Conservation (phyloP, 2,113 vertebrate species). For the Chloroceryle aenea region DNA sequence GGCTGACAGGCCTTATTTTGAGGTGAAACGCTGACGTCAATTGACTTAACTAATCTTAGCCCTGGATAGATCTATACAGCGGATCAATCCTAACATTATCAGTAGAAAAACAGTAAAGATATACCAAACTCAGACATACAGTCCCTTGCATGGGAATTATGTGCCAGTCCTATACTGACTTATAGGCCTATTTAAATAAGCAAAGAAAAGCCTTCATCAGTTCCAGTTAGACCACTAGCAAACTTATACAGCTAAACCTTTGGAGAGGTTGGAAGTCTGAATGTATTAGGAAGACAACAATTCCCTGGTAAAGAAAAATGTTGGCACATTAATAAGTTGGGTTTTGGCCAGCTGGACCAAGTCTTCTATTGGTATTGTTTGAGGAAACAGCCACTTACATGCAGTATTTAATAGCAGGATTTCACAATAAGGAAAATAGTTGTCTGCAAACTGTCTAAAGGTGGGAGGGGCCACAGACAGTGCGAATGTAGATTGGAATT, state of each 20-base stretch:
- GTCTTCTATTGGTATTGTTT: not conserved
- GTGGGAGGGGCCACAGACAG: not conserved
- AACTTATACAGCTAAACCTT: not conserved
- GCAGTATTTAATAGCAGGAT: not conserved
- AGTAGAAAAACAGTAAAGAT: not conserved
- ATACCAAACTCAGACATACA: not conserved
- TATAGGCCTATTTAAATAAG: not conserved
- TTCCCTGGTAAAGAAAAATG: not conserved
- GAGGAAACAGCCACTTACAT: not conserved
- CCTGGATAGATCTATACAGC: not conserved
- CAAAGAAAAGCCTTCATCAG: not conserved
- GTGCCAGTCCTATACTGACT: not conserved
- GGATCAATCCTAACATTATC: not conserved
- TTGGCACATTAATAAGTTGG: not conserved
- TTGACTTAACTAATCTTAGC: not conserved
- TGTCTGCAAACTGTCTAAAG: not conserved
- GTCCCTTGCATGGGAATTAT: not conserved
- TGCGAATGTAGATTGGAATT: not conserved
- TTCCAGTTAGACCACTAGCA: not conserved
- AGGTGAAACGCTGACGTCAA: not conserved
- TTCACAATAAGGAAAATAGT: not conserved
- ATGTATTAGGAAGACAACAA: not conserved
- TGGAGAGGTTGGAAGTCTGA: not conserved
- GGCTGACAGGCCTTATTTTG: not conserved
- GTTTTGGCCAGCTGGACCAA: not conserved